A percentile compares a stretch with the other conserved stretches of the same genome.
Conservation (phyloP, 2,797 vertebrate genomes). For the Naso thynnoides region DNA sequence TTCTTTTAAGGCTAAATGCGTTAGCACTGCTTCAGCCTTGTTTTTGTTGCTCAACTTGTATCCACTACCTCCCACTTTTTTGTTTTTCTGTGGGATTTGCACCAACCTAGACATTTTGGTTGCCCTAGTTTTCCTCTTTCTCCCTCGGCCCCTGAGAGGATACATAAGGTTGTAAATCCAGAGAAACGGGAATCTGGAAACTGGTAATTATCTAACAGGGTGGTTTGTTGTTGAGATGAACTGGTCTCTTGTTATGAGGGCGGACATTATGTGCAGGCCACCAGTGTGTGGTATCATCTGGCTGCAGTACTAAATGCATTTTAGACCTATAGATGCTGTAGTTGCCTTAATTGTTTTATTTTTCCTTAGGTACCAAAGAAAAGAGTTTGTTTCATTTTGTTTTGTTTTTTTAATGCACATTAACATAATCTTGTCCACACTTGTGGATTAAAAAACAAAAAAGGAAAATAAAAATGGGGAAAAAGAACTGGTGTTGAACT, state of each 20-base stretch:
- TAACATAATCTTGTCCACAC: slow-evolving; percentile 55
- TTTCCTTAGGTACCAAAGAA: slow-evolving; percentile 85
- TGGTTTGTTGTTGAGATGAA: slow-evolving; percentile 45
- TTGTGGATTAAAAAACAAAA: slow-evolving; percentile 44
- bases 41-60: slow-evolving; percentile 28
- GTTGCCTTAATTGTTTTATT: slow-evolving; percentile 83
- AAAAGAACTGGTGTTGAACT: slow-evolving; percentile 21
- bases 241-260: slow-evolving; percentile 37
- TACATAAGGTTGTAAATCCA: slow-evolving; percentile 3
- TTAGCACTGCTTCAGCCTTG: slow-evolving; percentile 63
- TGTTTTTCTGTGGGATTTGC: slow-evolving; percentile 17
- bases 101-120: slow-evolving; percentile 27
- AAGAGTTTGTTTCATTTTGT: slow-evolving; percentile 24
- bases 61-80: slow-evolving; percentile 28
- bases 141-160: background rate
- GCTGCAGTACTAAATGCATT: slow-evolving; percentile 77
- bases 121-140: slow-evolving; percentile 20
- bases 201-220: slow-evolving; percentile 39
- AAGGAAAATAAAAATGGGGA: slow-evolving; percentile 73
- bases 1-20: slow-evolving; percentile 55
- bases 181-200: slow-evolving; percentile 30
- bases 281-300: slow-evolving; percentile 46
- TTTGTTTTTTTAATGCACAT: slow-evolving; percentile 74
- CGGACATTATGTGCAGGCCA: slow-evolving; percentile 39
- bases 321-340: slow-evolving; percentile 81